These are phyloP conservation scores for Syngnathoides biaculeatus DNA, from an alignment of 2,113 vertebrate species.

Conservation along the genomic window DNA sequence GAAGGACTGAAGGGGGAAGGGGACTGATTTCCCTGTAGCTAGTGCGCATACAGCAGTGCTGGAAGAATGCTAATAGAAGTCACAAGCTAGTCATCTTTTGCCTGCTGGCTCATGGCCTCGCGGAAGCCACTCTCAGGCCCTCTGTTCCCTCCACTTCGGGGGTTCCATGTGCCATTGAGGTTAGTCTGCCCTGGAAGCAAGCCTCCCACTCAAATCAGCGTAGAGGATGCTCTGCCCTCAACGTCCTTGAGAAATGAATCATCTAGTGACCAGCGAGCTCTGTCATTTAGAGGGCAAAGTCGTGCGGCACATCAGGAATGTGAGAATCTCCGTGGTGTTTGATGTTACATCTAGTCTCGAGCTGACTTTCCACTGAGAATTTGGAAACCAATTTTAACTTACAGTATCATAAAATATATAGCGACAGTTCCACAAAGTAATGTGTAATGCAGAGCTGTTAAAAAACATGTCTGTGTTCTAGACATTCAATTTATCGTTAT, in stretches of 20 bases:
- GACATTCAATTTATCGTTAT: background rate
- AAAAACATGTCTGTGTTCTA: too few species aligned
- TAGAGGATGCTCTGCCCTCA: slow-evolving; percentile 42
- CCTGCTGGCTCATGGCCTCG: slow-evolving; percentile 47
- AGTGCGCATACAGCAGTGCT: slow-evolving; percentile 52
- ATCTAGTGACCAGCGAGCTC: slow-evolving; percentile 14
- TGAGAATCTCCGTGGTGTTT: slow-evolving; percentile 21
- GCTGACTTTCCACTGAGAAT: background rate
- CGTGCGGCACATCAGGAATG: slow-evolving; percentile 9
- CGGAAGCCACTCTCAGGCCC: slow-evolving; percentile 51
- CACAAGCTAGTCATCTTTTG: slow-evolving; percentile 38
- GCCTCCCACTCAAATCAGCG: slow-evolving; percentile 21
- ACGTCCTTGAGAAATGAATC: slow-evolving; percentile 57
- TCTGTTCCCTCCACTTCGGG: slow-evolving; percentile 63
- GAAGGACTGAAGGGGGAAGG: slow-evolving; percentile 26
- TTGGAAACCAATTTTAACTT: background rate
- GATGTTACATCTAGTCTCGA: background rate
- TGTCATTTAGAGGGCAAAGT: slow-evolving; percentile 6
- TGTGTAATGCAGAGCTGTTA: too few species aligned
- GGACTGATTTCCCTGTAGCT: slow-evolving; percentile 38
- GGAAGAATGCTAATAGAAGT: slow-evolving; percentile 67
- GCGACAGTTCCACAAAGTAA: too few species aligned
- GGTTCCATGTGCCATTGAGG: slow-evolving; percentile 65
- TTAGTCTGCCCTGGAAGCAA: slow-evolving; percentile 55
- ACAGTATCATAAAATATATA: background rate